These are phyloP conservation scores for Archilochus colubris DNA, from an alignment of 2,113 vertebrate genomes.

Conservation along the genomic window DNA sequence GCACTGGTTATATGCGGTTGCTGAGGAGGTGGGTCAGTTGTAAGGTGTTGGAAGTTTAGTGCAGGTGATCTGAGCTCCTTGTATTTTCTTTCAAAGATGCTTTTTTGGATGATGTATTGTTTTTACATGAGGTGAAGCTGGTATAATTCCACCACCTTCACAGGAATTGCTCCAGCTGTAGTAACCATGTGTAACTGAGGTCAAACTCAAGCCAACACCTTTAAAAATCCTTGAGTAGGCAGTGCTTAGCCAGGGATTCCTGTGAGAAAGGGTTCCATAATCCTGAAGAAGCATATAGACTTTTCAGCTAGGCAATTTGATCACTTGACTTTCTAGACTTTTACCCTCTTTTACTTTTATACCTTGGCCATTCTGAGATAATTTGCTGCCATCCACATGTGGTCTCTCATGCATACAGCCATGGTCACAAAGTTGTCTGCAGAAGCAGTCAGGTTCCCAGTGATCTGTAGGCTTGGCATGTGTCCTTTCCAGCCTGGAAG, in stretches of 20 bases:
- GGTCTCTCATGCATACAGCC: rapidly evolving
- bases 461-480: not conserved
- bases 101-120: not conserved
- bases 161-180: not conserved
- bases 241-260: not conserved
- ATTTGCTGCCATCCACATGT: not conserved
- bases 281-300: not conserved
- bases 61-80: not conserved
- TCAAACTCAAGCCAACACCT: not conserved
- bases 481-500: not conserved
- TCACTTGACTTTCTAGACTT: not conserved
- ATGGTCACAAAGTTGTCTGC: rapidly evolving
- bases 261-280: not conserved
- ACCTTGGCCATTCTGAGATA: not conserved
- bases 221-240: not conserved
- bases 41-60: not conserved
- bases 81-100: not conserved
- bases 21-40: not conserved
- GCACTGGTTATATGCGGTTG: not conserved
- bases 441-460: not conserved
- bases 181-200: not conserved
- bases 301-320: not conserved
- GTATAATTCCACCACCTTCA: not conserved
- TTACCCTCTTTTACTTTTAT: not conserved
- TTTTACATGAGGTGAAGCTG: not conserved